Percentiles rank a stretch among this genome's conserved stretches.
Evolutionary conservation across 2,888 invertebrate genomes (phyloP).

Genomic region (Ornithoptera priamus): DNA sequence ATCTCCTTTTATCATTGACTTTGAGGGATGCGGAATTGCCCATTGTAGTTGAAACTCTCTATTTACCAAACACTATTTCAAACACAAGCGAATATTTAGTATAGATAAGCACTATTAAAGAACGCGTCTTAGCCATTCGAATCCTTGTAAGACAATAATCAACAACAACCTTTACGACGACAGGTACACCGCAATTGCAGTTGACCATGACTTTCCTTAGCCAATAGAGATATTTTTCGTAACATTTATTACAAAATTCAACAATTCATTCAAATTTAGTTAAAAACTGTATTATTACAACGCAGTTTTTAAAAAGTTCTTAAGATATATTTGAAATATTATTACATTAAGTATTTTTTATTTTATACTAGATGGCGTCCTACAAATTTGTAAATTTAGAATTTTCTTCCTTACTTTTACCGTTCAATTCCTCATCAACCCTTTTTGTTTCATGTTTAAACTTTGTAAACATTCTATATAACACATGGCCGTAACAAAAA

Average conservation of each 20-base stretch:
- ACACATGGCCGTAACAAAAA: too few species aligned
- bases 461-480: too few species aligned
- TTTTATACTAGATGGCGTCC: neutral
- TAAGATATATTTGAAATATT: neutral
- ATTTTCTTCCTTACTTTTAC: too few species aligned
- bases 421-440: too few species aligned
- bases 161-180: slow-evolving; percentile 31
- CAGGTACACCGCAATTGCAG: slow-evolving; percentile 39
- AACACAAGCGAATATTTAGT: slow-evolving; percentile 16
- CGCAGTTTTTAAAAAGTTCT: neutral
- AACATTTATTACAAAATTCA: slow-evolving; percentile 4
- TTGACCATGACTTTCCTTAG: slow-evolving; percentile 72
- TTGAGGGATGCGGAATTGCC: slow-evolving; percentile 73
- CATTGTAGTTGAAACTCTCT: slow-evolving; percentile 44
- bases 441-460: too few species aligned
- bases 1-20: slow-evolving; percentile 66
- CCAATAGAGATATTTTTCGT: slow-evolving; percentile 27
- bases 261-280: neutral
- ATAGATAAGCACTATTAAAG: slow-evolving; percentile 11
- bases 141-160: slow-evolving; percentile 46
- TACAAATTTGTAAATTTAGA: neutral
- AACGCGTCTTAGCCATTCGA: slow-evolving; percentile 54
- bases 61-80: slow-evolving; percentile 20
- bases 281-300: neutral
- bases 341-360: neutral